Base-by-base conservation (phyloP, 1,140 invertebrate genomes). In the Parasteatoda tepidariorum region DNA sequence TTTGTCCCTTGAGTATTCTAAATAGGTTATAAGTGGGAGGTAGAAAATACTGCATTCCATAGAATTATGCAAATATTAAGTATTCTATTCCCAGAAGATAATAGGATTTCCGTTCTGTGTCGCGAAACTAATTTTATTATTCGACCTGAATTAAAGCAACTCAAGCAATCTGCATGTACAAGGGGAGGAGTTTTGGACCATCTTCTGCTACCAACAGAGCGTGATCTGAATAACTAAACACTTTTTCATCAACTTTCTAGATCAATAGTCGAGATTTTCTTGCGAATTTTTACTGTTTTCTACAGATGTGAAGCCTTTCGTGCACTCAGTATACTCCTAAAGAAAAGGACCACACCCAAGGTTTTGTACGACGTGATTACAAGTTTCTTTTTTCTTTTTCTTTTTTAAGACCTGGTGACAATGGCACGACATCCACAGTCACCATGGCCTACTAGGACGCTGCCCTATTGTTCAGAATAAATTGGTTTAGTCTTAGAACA, bases 291-390 rank as follows among this genome's bases (percentile, higher is more conserved):
- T 33, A 74, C 55, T 74, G 24, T 59, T 55, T 74, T 74, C 31
- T 54, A 15, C 71, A 74, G 54, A 18, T 61, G 55, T 30, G 26
- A n/a, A 15, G 24, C 22, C n/a, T n/a, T n/a, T n/a, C n/a, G 9
- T 74, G 33, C 38, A 74, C 71, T 22, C 26, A 24, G 13, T 67
- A 7, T 48, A n/a, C 24, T 26, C 31, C 24, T 26, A 11, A 61
- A 74, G 48, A 41, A 68, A 13, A 30, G 28, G 64, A 67, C 26
- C 71, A 74, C 71, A 74, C 71, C 71, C 71, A 74, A 5, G 54
- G 26, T 22, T 61, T 48, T 24, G 18, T 30, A 59, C 71, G 38
- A 4, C 24, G 55, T 48, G 31, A 48, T 33, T 57, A 22, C 31
- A 26, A 18, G 18, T 38, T 57, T 26, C n/a, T n/a, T n/a, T n/a